Evolutionary conservation across 2,797 vertebrate genomes (phyloP), one percentile per base, ranked within the genome.

Genomic region (Dermochelys coriacea): DNA sequence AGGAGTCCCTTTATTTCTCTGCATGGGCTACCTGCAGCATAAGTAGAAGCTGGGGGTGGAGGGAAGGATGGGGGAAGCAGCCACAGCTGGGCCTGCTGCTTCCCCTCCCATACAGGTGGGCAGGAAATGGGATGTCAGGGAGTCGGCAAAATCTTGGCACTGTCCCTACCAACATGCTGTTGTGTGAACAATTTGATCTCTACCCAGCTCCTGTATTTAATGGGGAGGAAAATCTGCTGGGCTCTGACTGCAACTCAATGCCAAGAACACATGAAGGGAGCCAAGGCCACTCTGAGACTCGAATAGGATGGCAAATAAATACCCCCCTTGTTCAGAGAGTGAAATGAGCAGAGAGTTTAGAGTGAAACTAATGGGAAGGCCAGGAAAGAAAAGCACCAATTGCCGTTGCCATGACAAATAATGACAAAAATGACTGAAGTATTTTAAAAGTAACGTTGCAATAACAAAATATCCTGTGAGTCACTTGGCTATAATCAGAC

Each of bases 351-450:
- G 74, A 55, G 84, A 88, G 86, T 78, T 93, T 79, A 83, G 52
- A 80, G 55, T 15, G 47, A 41, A 57, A 54, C 57, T 23, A 37
- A 59, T 52, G 31, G 82, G 41, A 91, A 86, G 55, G 34, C 68
- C 16, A 21, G 78, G 57, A 8, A 82, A 87, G 78, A 94, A 61
- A 90, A 77, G 81, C 80, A 45, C 91, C 64, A 18, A 15, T 57
- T 78, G 57, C 81, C 0, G 87, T 87, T 96, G 87, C 94, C 8
- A 84, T 92, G 96, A 93, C 89, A 88, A 90, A 91, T 95, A 92
- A 91, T 83, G 87, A 57, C 80, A 86, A 91, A 84, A 89, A 90
- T 55, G 91, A 91, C 52, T 75, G 75, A 47, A 89, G 31, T 50
- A 0, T 86, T 96, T 86, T 82, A 51, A 87, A 71, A 86, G 82